Conservation (phyloP, 2,888 invertebrate genomes). For the Machimus atricapillus region DNA sequence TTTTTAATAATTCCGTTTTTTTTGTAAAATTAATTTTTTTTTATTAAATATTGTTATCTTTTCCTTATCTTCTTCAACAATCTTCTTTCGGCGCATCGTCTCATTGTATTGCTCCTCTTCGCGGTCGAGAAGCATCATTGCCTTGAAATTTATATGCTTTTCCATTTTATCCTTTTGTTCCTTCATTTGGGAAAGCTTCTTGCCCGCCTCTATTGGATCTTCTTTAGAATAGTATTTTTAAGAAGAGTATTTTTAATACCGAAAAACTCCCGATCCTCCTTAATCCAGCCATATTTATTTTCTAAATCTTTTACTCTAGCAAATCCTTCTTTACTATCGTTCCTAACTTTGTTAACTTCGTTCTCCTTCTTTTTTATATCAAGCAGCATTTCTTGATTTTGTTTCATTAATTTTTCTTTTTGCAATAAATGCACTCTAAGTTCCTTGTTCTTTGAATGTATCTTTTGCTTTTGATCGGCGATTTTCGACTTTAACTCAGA, state of each 20-base stretch:
- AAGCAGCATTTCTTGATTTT: constrained; percentile 69
- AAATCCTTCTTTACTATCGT: constrained; percentile 64
- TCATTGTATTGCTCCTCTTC: constrained; percentile 82
- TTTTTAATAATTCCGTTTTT: too few species aligned
- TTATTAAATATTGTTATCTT: too few species aligned
- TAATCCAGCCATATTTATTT: constrained; percentile 74
- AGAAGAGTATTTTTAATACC: constrained; percentile 73
- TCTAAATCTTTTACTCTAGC: constrained; percentile 55
- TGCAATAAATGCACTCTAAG: constrained; percentile 67
- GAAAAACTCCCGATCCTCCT: constrained; percentile 78
- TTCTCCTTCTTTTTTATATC: constrained; percentile 73
- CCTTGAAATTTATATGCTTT: constrained; percentile 78
- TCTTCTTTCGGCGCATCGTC: constrained; percentile 72
- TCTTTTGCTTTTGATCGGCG: constrained; percentile 71
- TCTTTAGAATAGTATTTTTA: constrained; percentile 72
- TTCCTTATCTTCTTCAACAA: constrained; percentile 77
- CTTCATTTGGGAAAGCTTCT: constrained; percentile 54
- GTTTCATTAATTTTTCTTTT: constrained; percentile 72
- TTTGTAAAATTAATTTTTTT: too few species aligned
- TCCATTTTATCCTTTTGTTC: constrained; percentile 73
- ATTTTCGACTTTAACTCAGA: constrained; percentile 69
- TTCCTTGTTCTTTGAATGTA: constrained; percentile 73
- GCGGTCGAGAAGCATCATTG: constrained; percentile 84
- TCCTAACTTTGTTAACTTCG: constrained; percentile 70
- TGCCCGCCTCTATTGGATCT: constrained; percentile 65